Evolutionary conservation across 2,113 vertebrate genomes (phyloP).

Genomic region (Mionectes macconnelli): DNA sequence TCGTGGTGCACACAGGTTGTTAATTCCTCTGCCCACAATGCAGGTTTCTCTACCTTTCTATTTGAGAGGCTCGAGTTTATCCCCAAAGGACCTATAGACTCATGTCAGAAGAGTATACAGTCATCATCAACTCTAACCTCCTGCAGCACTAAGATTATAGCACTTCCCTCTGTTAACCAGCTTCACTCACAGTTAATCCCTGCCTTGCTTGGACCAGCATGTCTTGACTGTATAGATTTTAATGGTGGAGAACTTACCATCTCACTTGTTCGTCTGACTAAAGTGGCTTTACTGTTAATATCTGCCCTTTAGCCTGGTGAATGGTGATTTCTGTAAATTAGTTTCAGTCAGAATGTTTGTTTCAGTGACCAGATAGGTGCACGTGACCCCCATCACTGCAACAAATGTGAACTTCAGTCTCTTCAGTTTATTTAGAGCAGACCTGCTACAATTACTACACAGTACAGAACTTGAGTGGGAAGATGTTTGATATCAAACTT

Average conservation of each 20-base stretch:
- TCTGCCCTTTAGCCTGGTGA: neutral
- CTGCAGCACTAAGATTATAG: neutral
- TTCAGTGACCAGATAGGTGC: neutral
- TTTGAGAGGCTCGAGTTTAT: neutral
- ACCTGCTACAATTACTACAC: neutral
- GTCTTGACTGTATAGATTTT: neutral
- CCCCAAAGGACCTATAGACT: neutral
- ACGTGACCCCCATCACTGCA: fast-evolving
- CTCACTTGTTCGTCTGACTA: neutral
- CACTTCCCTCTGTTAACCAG: neutral
- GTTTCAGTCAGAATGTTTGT: neutral
- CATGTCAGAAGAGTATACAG: neutral
- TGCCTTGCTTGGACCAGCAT: neutral
- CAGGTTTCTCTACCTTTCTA: neutral
- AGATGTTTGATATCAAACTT: neutral
- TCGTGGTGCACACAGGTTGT: neutral
- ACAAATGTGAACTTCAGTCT: neutral
- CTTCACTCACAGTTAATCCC: neutral
- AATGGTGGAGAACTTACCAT: neutral
- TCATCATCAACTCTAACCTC: neutral
- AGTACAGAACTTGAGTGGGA: neutral
- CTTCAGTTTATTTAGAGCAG: neutral
- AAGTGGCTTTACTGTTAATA: neutral
- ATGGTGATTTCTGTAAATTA: neutral
- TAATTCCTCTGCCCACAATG: neutral